A percentile compares a stretch with the other conserved stretches of the same genome.
Evolutionary conservation across 2,113 vertebrate species (phyloP).

Genomic region (Paratilapia polleni): DNA sequence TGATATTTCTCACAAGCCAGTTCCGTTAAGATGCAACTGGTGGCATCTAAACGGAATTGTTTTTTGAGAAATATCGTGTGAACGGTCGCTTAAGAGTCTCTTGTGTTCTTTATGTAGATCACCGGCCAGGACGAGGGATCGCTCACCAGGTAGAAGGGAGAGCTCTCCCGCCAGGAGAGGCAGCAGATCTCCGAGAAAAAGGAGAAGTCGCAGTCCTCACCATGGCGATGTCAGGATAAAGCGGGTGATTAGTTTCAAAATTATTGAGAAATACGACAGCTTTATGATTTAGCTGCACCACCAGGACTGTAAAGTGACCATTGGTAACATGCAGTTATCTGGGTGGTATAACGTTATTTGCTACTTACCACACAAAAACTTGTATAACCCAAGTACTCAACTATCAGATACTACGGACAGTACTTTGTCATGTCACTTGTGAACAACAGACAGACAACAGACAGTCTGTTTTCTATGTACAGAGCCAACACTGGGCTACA

Average conservation of each 20-base stretch:
- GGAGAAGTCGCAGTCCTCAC: slow-evolving; percentile 86
- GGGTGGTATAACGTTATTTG: not conserved
- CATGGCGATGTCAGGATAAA: slow-evolving; percentile 83
- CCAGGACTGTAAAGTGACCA: not conserved
- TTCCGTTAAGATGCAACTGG: too few species aligned
- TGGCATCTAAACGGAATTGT: not conserved
- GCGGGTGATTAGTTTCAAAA: slow-evolving; percentile 78
- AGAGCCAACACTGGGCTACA: not conserved
- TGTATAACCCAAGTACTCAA: not conserved
- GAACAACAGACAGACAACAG: too few species aligned
- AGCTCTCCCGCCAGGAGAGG: slow-evolving; percentile 77
- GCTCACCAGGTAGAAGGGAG: slow-evolving; percentile 82
- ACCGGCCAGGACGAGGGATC: slow-evolving; percentile 82
- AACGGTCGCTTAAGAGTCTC: not conserved
- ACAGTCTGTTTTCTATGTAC: not conserved
- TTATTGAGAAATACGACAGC: not conserved
- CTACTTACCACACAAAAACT: not conserved
- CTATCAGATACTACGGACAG: not conserved
- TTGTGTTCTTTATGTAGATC: slow-evolving; percentile 77
- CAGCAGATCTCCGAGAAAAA: slow-evolving; percentile 86
- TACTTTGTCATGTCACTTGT: not conserved
- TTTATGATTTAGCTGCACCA: not conserved
- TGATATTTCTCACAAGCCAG: too few species aligned
- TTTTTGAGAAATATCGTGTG: not conserved
- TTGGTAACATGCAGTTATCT: too few species aligned